Base-by-base conservation (phyloP, 2,113 vertebrate species). In the Tinamus guttatus region DNA sequence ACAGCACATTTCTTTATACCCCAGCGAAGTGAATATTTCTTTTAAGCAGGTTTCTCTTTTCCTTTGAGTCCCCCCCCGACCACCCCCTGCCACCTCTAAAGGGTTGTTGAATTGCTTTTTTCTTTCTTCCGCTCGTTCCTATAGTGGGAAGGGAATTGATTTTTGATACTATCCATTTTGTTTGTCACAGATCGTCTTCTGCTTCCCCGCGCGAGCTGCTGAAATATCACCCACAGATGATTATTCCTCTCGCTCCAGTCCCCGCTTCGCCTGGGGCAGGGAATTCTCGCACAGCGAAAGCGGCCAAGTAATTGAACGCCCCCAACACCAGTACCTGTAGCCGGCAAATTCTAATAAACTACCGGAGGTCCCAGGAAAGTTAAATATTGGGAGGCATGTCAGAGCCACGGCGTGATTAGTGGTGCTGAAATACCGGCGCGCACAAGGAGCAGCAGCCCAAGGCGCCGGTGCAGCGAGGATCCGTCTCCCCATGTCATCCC, bases 351-450 rank as follows among this genome's bases (percentile, higher is more conserved):
- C 90, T 97, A 92, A 87, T 85, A 94, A 95, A 75, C 86, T 96
- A 97, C 80, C 87, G 81, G 67, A 95, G 89, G 77, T 95, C 94
- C 91, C 94, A 90, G 89, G 84, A 95, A 97, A 97, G 96, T 96
- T 97, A 95, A 97, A 94, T 84, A 77, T 18, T 65, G 85, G 85
- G 78, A 94, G 81, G 68, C 73, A 70, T 84, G 85, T 96, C 96
- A 96, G 69, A 52, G 78, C 64, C 0, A 0, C 4, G 7, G 40
- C 6, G 87, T 93, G 70, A 81, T 96, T 93, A 69, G 96, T 97
- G 68, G 82, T 71, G 87, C 59, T 83, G 93, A 88, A n/a, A 74
- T 5, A 34, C 60, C 24, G 47, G 52, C 13, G 28, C 8, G 30
- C 47, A 41, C 41, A 36, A 34, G 30, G 7, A 93, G 36, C 41